Conservation (phyloP, 2,113 vertebrate genomes). For the Copsychus sechellarum region DNA sequence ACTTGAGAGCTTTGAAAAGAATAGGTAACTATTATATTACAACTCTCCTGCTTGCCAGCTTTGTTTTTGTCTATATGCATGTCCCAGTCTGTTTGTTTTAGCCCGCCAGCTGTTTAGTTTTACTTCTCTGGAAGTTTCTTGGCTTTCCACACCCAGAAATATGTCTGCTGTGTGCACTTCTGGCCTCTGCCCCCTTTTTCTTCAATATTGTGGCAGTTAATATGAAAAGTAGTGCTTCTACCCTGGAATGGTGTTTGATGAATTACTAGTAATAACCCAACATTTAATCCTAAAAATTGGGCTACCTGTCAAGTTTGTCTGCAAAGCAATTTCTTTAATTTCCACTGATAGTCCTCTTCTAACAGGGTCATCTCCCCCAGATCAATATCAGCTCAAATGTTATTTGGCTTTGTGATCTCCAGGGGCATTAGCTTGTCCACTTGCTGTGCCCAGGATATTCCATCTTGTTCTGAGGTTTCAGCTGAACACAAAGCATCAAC, state of each 20-base stretch:
- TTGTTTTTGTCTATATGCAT: not conserved
- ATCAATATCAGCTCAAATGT: conserved; percentile 47
- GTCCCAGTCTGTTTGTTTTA: not conserved
- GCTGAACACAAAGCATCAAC: not conserved
- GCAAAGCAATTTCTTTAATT: conserved; percentile 54
- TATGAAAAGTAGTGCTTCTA: conserved; percentile 1
- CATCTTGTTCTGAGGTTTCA: not conserved
- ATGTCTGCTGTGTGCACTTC: not conserved
- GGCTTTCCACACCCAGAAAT: not conserved
- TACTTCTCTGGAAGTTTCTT: not conserved
- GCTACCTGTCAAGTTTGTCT: conserved; percentile 32
- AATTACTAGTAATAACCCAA: conserved; percentile 37
- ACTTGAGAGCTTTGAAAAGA: not conserved
- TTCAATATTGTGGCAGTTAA: not conserved
- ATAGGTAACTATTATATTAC: not conserved
- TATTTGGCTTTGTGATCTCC: conserved; percentile 30
- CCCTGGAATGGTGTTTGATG: conserved; percentile 1
- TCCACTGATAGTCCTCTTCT: not conserved
- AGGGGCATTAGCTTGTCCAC: not conserved
- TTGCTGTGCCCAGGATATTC: not conserved
- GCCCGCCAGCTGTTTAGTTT: not conserved
- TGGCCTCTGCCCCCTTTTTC: not conserved
- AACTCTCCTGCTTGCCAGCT: not conserved
- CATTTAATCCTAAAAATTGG: conserved; percentile 40
- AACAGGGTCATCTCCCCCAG: not conserved